phyloP scores from a whole-genome alignment of 2,113 vertebrate species.

The Trematocara macrostoma region DNA sequence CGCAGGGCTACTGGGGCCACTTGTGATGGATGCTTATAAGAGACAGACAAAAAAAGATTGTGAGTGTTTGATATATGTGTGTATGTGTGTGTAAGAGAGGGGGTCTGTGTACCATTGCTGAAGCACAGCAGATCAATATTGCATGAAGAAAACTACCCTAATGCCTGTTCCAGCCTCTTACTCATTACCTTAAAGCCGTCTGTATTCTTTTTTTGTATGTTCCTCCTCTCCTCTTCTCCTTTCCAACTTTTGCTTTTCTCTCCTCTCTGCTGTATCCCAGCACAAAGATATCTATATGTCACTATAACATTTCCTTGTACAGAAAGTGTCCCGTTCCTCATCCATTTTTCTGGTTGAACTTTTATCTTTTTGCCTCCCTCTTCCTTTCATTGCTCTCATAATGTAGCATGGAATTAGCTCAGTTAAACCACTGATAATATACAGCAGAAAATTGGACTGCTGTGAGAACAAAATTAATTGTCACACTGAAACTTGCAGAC shows the following conservation, averaged over 20 bases:
- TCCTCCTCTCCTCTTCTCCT: neutral
- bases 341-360: neutral
- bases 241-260: neutral
- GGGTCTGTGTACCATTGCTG: slow-evolving; percentile 12
- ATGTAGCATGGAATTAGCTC: slow-evolving; percentile 34
- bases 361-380: neutral
- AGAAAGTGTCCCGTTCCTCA: neutral
- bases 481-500: neutral
- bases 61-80: neutral
- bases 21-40: slow-evolving; percentile 29
- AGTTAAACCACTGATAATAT: slow-evolving; percentile 53
- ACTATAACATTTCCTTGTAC: neutral
- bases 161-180: slow-evolving; percentile 7
- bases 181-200: neutral
- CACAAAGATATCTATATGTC: neutral
- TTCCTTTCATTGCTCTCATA: slow-evolving; percentile 10
- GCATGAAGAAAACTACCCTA: slow-evolving; percentile 37
- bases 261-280: neutral
- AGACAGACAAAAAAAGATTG: neutral
- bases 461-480: slow-evolving; percentile 40
- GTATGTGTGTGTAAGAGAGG: neutral
- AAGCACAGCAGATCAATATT: slow-evolving; percentile 56
- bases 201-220: slow-evolving; percentile 10
- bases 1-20: slow-evolving; percentile 16
- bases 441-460: slow-evolving; percentile 33